Conservation (phyloP, 2,113 vertebrate species). For the Setophaga kirtlandii region DNA sequence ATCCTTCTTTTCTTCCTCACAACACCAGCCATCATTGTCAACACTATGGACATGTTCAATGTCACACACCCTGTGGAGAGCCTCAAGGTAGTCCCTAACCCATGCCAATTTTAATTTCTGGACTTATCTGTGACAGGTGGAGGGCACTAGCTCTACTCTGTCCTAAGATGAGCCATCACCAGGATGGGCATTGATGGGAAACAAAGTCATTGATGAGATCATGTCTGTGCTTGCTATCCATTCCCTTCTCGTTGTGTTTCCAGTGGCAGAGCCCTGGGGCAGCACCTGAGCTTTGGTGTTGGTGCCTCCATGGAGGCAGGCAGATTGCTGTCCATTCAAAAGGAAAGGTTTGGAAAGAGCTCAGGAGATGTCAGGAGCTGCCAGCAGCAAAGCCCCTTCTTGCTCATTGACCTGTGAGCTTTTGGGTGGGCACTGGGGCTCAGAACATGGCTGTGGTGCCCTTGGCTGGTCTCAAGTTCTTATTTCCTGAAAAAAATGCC, state of each 20-base stretch:
- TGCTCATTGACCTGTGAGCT: neutral
- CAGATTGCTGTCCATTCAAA: neutral
- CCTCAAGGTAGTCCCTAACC: constrained; percentile 76
- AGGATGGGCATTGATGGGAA: neutral
- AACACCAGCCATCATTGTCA: constrained; percentile 95
- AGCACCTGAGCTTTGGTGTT: neutral
- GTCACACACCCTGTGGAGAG: constrained; percentile 93
- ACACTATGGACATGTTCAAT: constrained; percentile 98
- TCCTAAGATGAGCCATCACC: neutral
- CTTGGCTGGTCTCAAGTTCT: neutral
- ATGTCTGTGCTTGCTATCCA: neutral
- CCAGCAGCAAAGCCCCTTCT: neutral
- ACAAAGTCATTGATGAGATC: neutral
- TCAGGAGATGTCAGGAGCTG: neutral
- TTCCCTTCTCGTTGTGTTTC: neutral
- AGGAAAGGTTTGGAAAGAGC: neutral
- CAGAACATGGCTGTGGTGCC: neutral
- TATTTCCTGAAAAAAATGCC: neutral
- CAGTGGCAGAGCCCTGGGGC: neutral
- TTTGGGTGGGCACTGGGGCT: neutral
- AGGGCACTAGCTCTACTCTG: neutral
- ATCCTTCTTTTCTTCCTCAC: constrained; percentile 97
- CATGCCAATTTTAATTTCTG: neutral
- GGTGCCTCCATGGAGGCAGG: neutral
- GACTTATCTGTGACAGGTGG: neutral